phyloP scores from a whole-genome alignment of 2,888 invertebrate species.

The Xestobium rufovillosum region DNA sequence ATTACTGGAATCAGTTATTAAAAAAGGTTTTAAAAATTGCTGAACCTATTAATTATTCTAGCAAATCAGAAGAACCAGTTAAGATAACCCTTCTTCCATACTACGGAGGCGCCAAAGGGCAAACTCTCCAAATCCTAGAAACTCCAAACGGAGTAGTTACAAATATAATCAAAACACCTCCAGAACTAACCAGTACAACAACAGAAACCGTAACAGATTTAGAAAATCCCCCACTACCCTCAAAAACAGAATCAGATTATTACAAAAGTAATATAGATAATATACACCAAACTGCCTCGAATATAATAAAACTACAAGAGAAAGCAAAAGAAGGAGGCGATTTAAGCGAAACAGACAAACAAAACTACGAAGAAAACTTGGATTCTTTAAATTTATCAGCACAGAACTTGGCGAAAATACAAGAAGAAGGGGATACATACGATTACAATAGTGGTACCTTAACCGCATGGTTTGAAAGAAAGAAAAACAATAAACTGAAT shows the following conservation, averaged over 20 bases:
- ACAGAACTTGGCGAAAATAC: slow-evolving; percentile 33
- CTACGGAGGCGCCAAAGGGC: slow-evolving; percentile 67
- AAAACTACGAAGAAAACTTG: slow-evolving; percentile 51
- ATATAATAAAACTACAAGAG: slow-evolving; percentile 54
- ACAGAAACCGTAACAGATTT: slow-evolving; percentile 22
- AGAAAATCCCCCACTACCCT: slow-evolving; percentile 37
- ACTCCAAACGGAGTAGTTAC: slow-evolving; percentile 44
- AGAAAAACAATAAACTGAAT: slow-evolving; percentile 25
- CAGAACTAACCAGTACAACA: slow-evolving; percentile 20
- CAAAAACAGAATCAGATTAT: slow-evolving; percentile 31
- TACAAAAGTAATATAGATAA: slow-evolving; percentile 51
- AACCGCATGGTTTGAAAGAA: slow-evolving; percentile 37
- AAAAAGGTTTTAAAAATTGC: no score
- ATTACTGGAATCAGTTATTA: no score
- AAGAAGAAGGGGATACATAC: slow-evolving; percentile 31
- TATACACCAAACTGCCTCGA: slow-evolving; percentile 51
- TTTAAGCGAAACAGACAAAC: slow-evolving; percentile 49
- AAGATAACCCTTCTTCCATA: slow-evolving; percentile 49
- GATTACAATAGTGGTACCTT: slow-evolving; percentile 32
- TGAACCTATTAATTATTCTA: background rate
- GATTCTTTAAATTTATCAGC: slow-evolving; percentile 38
- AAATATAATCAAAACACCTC: slow-evolving; percentile 40
- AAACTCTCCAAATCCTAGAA: slow-evolving; percentile 55
- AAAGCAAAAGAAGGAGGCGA: slow-evolving; percentile 52
- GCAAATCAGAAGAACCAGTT: slow-evolving; percentile 6